phyloP scores from a whole-genome alignment of 2,888 invertebrate species.

The Masnerella sp. region DNA sequence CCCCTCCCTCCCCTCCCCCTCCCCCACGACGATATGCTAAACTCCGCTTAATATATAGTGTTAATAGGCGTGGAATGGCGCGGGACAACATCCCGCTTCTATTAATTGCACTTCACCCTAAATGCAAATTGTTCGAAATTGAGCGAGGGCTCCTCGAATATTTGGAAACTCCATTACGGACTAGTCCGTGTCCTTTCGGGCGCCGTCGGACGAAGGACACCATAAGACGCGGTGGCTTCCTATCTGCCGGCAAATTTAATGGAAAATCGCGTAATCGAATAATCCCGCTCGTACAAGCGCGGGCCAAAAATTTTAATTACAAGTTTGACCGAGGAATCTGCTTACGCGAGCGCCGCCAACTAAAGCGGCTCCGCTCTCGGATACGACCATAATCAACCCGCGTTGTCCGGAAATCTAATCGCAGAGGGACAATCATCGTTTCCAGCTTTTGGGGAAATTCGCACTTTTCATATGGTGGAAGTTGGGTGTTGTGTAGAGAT shows the following conservation, averaged over 20 bases:
- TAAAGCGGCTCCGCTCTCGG: no score
- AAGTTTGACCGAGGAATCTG: constrained; percentile 8
- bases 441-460: no score
- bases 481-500: no score
- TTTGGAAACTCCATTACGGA: constrained; percentile 78
- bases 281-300: constrained; percentile 4
- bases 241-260: constrained; percentile 54
- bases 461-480: no score
- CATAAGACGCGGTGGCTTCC: constrained; percentile 54
- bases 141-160: constrained; percentile 77
- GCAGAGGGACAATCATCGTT: no score
- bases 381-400: no score
- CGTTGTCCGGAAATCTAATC: no score
- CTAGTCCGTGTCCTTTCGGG: constrained; percentile 73
- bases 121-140: constrained; percentile 78
- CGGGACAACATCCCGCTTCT: constrained; percentile 75
- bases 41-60: constrained; percentile 76
- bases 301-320: constrained; percentile 26
- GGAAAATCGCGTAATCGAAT: constrained; percentile 51
- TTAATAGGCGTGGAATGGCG: constrained; percentile 76
- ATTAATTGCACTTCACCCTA: constrained; percentile 78
- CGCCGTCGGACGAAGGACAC: constrained; percentile 58
- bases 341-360: constrained; percentile 9
- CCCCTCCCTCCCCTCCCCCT: constrained; percentile 1
- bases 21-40: constrained; percentile 67